These are phyloP conservation scores for Microtus montanus DNA, from an alignment of 2,113 vertebrate species.

Conservation along the genomic window DNA sequence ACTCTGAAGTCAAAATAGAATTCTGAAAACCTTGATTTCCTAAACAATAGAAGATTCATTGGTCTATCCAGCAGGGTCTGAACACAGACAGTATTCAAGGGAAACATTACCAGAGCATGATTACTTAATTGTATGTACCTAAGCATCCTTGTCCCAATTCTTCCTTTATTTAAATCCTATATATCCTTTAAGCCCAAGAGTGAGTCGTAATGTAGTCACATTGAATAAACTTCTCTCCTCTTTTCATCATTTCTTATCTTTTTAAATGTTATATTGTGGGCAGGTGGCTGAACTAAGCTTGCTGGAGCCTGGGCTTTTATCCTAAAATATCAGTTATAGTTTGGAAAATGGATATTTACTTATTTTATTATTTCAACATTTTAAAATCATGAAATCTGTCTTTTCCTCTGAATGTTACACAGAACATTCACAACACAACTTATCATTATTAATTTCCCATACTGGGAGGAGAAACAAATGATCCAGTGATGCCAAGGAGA, in stretches of 20 bases:
- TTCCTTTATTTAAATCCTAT: not conserved
- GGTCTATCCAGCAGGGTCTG: not conserved
- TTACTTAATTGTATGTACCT: not conserved
- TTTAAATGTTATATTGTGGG: not conserved
- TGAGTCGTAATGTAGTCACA: not conserved
- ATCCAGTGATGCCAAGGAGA: not conserved
- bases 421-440: conserved; percentile 87
- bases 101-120: not conserved
- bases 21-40: not conserved
- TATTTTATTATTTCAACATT: conserved; percentile 84
- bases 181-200: not conserved
- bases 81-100: not conserved
- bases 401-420: conserved; percentile 86
- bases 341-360: conserved; percentile 85
- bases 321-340: not conserved
- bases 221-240: not conserved
- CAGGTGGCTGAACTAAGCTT: not conserved
- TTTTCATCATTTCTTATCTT: not conserved
- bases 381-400: conserved; percentile 83
- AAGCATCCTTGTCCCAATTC: not conserved
- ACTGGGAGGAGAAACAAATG: not conserved
- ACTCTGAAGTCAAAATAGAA: not conserved
- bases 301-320: not conserved
- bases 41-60: not conserved
- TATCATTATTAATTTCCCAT: conserved; percentile 79